phyloP scores from a whole-genome alignment of 1,140 invertebrate species.

The Berghia stephanieae region DNA sequence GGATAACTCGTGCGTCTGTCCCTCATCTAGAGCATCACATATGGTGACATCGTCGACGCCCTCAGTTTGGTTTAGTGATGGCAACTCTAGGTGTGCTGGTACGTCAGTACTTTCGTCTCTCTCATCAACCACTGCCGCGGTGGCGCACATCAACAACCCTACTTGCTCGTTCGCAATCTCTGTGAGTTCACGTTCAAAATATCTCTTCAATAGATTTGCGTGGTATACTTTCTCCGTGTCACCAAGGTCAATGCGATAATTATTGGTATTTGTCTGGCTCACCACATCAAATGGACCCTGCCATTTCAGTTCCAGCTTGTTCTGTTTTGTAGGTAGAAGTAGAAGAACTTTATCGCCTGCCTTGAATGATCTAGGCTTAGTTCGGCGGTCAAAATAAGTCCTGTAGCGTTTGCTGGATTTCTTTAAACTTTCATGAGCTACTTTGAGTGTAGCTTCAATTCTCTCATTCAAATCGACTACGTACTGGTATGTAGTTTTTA shows the following conservation, averaged over 20 bases:
- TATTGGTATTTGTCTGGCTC: neutral
- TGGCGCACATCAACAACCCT: no score
- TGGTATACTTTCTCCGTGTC: constrained; percentile 32
- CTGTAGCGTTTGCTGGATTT: neutral
- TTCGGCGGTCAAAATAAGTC: neutral
- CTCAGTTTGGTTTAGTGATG: no score
- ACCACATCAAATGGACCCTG: constrained; percentile 31
- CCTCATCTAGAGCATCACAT: no score
- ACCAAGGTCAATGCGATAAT: constrained; percentile 30
- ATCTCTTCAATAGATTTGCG: no score
- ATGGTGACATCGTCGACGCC: no score
- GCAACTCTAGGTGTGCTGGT: no score
- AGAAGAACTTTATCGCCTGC: constrained; percentile 28
- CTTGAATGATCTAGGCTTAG: neutral
- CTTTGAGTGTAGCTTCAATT: neutral
- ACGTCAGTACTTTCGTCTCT: neutral
- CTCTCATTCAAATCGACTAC: constrained; percentile 28
- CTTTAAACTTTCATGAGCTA: neutral
- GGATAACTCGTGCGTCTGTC: no score
- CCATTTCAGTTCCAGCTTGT: constrained; percentile 38
- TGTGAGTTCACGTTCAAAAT: neutral
- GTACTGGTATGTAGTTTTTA: constrained; percentile 46
- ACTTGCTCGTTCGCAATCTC: neutral
- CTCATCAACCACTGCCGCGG: no score
- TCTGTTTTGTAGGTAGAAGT: constrained; percentile 32